Evolutionary conservation across 2,888 invertebrate genomes (phyloP).

Genomic region (Piscicola geometra): DNA sequence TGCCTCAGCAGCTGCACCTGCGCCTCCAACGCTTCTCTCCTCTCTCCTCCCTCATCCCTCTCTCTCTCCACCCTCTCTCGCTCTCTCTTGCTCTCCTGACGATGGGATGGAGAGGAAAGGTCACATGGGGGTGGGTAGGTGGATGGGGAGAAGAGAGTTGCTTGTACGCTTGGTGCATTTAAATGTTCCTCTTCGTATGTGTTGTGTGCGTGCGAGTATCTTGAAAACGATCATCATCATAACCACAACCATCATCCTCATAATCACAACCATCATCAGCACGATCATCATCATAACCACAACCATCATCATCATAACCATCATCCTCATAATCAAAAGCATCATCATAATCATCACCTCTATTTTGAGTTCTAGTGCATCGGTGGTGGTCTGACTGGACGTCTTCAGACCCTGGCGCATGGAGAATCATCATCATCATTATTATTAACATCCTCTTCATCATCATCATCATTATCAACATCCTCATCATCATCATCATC

Average conservation of each 20-base stretch:
- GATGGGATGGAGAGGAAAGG: too few species aligned
- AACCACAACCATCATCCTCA: too few species aligned
- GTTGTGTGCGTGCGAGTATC: too few species aligned
- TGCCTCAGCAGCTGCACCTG: not conserved
- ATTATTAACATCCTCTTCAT: not conserved
- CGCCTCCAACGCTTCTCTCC: not conserved
- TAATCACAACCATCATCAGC: too few species aligned
- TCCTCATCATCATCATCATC: too few species aligned
- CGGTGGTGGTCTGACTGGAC: not conserved
- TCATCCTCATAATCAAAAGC: too few species aligned
- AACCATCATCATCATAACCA: too few species aligned
- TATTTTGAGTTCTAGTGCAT: not conserved
- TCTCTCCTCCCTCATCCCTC: not conserved
- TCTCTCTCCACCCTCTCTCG: not conserved
- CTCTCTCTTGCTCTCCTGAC: constrained; percentile 2
- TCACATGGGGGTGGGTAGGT: not conserved
- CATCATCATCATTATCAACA: not conserved
- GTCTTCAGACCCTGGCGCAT: not conserved
- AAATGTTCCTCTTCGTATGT: not conserved
- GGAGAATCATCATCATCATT: not conserved
- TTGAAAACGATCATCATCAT: too few species aligned
- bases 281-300: too few species aligned
- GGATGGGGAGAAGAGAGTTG: not conserved
- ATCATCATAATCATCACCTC: too few species aligned
- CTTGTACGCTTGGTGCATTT: not conserved